Conservation (phyloP, 2,888 invertebrate species). For the Nysson spinosus region DNA sequence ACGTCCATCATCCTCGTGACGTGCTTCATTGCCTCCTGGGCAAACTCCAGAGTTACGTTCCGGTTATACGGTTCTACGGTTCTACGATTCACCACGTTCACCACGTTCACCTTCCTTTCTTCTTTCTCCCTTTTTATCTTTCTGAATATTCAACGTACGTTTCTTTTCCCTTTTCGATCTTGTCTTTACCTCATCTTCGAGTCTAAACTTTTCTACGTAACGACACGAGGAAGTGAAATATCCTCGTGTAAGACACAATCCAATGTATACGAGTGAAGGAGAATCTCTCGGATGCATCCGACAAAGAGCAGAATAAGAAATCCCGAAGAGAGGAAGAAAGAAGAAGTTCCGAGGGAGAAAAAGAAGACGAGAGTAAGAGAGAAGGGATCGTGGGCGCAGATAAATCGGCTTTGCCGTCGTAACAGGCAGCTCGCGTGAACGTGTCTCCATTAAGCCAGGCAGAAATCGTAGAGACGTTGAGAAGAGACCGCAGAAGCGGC, state of each 20-base stretch:
- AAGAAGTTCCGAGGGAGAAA: conserved; percentile 3
- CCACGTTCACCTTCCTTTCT: conserved; percentile 46
- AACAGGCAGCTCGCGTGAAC: conserved; percentile 69
- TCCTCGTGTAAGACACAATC: conserved; percentile 68
- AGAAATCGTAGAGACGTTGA: conserved; percentile 59
- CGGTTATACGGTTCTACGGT: no score
- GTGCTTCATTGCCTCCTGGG: conserved; percentile 77
- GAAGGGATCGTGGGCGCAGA: conserved; percentile 66
- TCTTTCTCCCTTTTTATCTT: conserved; percentile 24
- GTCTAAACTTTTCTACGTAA: neutral
- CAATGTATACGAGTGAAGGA: conserved; percentile 56
- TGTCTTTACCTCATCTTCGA: conserved; percentile 8
- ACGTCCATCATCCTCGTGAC: conserved; percentile 78
- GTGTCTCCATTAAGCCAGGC: conserved; percentile 71
- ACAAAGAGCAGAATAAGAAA: conserved; percentile 20
- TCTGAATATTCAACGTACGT: no score
- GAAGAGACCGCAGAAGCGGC: conserved; percentile 47
- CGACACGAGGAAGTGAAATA: conserved; percentile 67
- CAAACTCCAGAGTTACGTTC: conserved; percentile 64
- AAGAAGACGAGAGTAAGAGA: conserved; percentile 18
- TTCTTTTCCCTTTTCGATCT: conserved; percentile 22
- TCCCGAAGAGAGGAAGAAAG: conserved; percentile 16
- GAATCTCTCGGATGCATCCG: conserved; percentile 27
- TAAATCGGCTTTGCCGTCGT: conserved; percentile 72
- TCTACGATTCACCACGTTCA: conserved; percentile 64